Percentiles rank a stretch among this genome's conserved stretches.
Evolutionary conservation across 1,140 invertebrate genomes (phyloP).

Genomic region (Drosophila subobscura): DNA sequence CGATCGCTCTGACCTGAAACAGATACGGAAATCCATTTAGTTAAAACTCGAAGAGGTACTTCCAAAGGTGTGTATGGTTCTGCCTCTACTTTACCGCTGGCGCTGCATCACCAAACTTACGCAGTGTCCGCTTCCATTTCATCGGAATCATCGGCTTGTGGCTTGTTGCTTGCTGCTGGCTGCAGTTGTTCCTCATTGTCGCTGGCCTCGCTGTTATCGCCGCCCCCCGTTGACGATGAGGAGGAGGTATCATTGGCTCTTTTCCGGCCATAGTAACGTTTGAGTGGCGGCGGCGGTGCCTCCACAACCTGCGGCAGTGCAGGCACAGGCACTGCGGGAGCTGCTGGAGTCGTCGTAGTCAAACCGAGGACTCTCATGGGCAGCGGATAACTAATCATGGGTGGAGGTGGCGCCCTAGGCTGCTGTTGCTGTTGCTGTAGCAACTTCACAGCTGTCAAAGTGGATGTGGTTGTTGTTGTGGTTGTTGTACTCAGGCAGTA

Average conservation of each 20-base stretch:
- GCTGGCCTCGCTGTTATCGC: slow-evolving; percentile 61
- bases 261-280: slow-evolving; percentile 88
- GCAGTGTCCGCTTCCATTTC: slow-evolving; percentile 81
- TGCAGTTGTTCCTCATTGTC: slow-evolving; percentile 53
- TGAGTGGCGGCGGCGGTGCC: slow-evolving; percentile 81
- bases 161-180: slow-evolving; percentile 22
- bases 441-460: slow-evolving; percentile 38
- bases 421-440: slow-evolving; percentile 30
- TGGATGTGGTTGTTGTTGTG: slow-evolving; percentile 59
- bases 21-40: slow-evolving; percentile 14
- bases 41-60: not conserved
- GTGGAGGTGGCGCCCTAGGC: slow-evolving; percentile 22
- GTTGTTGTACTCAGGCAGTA: slow-evolving; percentile 55
- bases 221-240: slow-evolving; percentile 49
- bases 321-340: not conserved
- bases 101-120: slow-evolving; percentile 70
- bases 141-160: slow-evolving; percentile 63
- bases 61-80: slow-evolving; percentile 5
- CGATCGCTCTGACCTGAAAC: slow-evolving; percentile 78
- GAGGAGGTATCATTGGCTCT: slow-evolving; percentile 85
- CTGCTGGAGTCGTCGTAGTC: slow-evolving; percentile 14
- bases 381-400: slow-evolving; percentile 72
- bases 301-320: slow-evolving; percentile 58
- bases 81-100: slow-evolving; percentile 72
- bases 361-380: slow-evolving; percentile 45